Percentiles rank a stretch among this genome's conserved stretches.
Conservation (phyloP, 2,797 vertebrate genomes). For the Galago senegalensis region DNA sequence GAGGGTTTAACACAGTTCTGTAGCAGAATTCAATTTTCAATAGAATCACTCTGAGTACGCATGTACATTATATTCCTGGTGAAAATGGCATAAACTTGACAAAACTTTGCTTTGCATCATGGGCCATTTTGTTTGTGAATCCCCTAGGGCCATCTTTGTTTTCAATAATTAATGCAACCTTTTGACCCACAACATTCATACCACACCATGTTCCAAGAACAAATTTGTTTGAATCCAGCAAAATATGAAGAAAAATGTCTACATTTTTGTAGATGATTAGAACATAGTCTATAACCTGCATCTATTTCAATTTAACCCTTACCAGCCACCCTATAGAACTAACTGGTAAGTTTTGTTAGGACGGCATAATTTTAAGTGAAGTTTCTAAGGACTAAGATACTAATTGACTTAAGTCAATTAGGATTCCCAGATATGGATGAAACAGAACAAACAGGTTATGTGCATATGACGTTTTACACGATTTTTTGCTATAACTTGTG, state of each 20-base stretch:
- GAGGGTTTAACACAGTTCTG: not conserved
- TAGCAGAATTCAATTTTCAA: slow-evolving; percentile 12
- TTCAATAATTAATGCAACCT: slow-evolving; percentile 72
- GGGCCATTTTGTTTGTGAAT: slow-evolving; percentile 43
- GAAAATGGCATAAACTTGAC: slow-evolving; percentile 62
- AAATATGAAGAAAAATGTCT: not conserved
- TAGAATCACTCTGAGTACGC: not conserved
- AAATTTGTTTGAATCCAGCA: slow-evolving; percentile 72
- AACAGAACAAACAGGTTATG: not conserved
- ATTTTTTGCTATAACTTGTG: slow-evolving; percentile 33
- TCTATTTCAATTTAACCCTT: slow-evolving; percentile 77
- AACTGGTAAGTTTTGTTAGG: not conserved
- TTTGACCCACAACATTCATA: slow-evolving; percentile 75
- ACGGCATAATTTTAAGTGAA: slow-evolving; percentile 26
- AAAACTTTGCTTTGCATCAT: slow-evolving; percentile 59
- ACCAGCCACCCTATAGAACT: slow-evolving; percentile 10
- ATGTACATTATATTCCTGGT: slow-evolving; percentile 45
- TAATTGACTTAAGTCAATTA: slow-evolving; percentile 55
- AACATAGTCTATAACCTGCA: slow-evolving; percentile 50
- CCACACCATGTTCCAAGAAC: slow-evolving; percentile 69
- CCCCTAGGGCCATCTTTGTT: slow-evolving; percentile 32
- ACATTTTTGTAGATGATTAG: slow-evolving; percentile 67
- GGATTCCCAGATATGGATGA: not conserved
- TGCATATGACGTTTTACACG: not conserved
- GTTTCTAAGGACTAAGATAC: not conserved